phyloP scores from a whole-genome alignment of 1,140 invertebrate species.

The Matsumurasca onukii region DNA sequence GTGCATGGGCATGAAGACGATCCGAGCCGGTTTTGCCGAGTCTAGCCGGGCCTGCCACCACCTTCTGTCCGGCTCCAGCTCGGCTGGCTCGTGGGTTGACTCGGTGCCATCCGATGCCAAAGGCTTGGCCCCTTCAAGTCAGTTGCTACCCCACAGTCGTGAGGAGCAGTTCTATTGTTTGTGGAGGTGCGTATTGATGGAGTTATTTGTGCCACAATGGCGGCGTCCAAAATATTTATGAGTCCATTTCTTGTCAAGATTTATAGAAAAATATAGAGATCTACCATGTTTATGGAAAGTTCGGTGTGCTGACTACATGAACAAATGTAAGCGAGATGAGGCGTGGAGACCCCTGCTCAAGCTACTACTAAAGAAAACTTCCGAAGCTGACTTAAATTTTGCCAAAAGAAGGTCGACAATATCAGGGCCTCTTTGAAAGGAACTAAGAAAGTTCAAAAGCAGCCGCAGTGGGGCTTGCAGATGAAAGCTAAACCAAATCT shows the following conservation, averaged over 20 bases:
- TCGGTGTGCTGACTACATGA: constrained; percentile 16
- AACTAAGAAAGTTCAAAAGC: constrained; percentile 44
- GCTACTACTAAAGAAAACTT: constrained; percentile 12
- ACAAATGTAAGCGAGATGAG: constrained; percentile 19
- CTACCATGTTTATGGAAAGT: constrained; percentile 19
- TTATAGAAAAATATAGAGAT: constrained; percentile 5
- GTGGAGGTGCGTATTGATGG: too few species aligned
- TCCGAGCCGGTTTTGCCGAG: background rate
- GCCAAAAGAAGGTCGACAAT: constrained; percentile 39
- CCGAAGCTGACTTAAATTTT: constrained; percentile 25
- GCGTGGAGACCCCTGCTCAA: constrained; percentile 7
- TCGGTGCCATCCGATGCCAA: background rate
- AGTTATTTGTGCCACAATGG: background rate
- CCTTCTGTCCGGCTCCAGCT: background rate
- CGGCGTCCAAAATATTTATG: background rate
- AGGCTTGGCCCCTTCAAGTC: background rate
- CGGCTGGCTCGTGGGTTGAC: background rate
- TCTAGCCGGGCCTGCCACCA: background rate
- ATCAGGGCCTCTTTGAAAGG: constrained; percentile 38
- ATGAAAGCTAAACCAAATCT: constrained; percentile 43
- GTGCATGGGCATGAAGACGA: background rate
- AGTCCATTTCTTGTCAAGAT: constrained; percentile 2
- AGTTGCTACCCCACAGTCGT: background rate
- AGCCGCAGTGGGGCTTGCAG: constrained; percentile 37
- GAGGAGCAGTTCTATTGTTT: too few species aligned